Conservation (phyloP, 2,113 vertebrate species). For the Actinemys pallida region DNA sequence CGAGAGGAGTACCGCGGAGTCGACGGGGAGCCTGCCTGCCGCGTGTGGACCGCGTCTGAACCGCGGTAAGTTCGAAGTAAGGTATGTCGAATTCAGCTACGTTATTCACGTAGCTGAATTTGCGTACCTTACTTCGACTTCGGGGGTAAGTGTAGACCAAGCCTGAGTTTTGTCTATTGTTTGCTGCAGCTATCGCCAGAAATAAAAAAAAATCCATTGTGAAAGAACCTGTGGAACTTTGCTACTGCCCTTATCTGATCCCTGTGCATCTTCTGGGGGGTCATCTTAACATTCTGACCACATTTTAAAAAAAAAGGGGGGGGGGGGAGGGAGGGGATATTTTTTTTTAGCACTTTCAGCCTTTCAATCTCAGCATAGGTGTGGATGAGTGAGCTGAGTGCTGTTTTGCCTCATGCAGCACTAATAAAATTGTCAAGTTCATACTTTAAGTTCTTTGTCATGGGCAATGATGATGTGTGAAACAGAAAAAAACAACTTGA, state of each 20-base stretch:
- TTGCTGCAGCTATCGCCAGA: constrained; percentile 36
- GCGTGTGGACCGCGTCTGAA: too few species aligned
- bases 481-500: not conserved
- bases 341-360: not conserved
- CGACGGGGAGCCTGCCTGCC: too few species aligned
- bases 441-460: constrained; percentile 32
- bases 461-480: constrained; percentile 29
- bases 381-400: constrained; percentile 4
- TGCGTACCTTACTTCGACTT: too few species aligned
- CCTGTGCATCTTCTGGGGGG: constrained; percentile 45
- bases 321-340: too few species aligned
- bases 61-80: too few species aligned
- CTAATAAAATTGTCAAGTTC: constrained; percentile 44
- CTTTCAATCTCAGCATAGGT: constrained; percentile 46
- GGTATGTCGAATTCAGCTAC: too few species aligned
- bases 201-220: constrained; percentile 47
- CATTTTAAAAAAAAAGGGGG: not conserved
- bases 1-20: too few species aligned
- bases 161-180: constrained; percentile 65
- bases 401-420: not conserved
- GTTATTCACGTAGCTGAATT: too few species aligned
- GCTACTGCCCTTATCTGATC: constrained; percentile 54
- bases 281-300: constrained; percentile 55
- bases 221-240: constrained; percentile 53
- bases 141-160: too few species aligned